A percentile compares a stretch with the other conserved stretches of the same genome.
phyloP scores from a whole-genome alignment of 2,888 invertebrate genomes.

The Trileptium ribeirensis region DNA sequence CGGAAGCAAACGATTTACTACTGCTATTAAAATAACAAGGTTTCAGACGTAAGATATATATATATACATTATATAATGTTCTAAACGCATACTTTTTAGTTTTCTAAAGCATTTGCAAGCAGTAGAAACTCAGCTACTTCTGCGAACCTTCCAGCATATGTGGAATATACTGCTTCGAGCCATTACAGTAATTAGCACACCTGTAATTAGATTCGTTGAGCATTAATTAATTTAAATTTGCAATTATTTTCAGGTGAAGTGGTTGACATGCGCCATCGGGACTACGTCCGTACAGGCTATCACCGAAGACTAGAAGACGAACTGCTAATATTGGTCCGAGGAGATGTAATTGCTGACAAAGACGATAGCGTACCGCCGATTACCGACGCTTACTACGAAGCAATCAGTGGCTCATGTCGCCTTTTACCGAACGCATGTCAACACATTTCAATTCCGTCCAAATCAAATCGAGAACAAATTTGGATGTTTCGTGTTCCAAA shows the following conservation, averaged over 20 bases:
- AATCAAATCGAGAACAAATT: background rate
- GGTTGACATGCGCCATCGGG: background rate
- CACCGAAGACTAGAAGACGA: background rate
- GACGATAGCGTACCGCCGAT: background rate
- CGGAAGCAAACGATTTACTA: too few relatives aligned
- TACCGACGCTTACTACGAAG: background rate
- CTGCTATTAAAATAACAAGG: too few relatives aligned
- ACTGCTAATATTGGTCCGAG: background rate
- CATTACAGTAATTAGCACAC: too few relatives aligned
- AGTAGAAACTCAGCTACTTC: too few relatives aligned
- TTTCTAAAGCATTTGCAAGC: too few relatives aligned
- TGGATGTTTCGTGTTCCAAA: background rate
- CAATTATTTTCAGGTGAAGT: background rate
- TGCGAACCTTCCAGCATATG: too few relatives aligned
- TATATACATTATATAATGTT: too few relatives aligned
- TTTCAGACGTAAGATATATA: too few relatives aligned
- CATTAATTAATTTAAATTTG: too few relatives aligned
- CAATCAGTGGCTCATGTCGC: background rate
- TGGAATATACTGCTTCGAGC: too few relatives aligned
- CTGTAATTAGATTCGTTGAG: too few relatives aligned
- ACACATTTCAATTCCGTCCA: background rate
- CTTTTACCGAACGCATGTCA: background rate
- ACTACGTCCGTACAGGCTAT: background rate
- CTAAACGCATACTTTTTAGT: too few relatives aligned
- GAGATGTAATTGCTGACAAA: background rate